Base-by-base conservation (phyloP, 2,888 invertebrate species). In the Tanytarsus gracilentus region DNA sequence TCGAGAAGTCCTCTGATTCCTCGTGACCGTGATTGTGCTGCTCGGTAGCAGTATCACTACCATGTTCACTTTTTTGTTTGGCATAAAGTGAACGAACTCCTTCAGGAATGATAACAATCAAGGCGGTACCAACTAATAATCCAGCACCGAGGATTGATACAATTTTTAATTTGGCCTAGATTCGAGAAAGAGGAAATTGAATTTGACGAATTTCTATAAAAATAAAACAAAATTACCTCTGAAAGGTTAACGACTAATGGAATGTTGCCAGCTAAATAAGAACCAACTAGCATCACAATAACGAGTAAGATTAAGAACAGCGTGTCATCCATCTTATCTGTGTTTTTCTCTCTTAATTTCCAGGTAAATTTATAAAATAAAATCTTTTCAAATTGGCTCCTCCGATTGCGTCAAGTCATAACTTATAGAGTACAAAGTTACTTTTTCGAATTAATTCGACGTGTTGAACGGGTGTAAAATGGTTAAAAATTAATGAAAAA, bases 91-190 rank as follows among this genome's bases (percentile, higher is more conserved):
- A 84, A 62, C 94, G 80, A n/a, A 99, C 90, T 5, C 99, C 99
- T 76, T 99, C 99, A 0, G 99, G 99, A 66, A 99, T 97, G 61
- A 99, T 99, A 1, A 99, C 98, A 4, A 95, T 90, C 29, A 99
- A 74, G 0, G 99, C 97, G 26, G 99, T 98, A 1, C 99, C 99
- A 1, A 99, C 96, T 1, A 99, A 79, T 6, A 99, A 79, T 1
- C 99, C 99, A 6, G 99, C 98, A 58, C 99, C 99, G 64, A 99
- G 83, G 11, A 97, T 88, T 26, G 97, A 95, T 30, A 97, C 86
- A 68, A 92, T 80, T 69, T 95, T 90, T 29, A 99, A 77, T 72
- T 94, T 96, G 62, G 92, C 91, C 96, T 98, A 72, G 64, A 78
- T 75, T 64, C 64, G 68, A 64, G 65, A 64, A 65, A 52, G 68